Base-by-base conservation (phyloP, 2,113 vertebrate genomes). In the Eurystomus gularis region DNA sequence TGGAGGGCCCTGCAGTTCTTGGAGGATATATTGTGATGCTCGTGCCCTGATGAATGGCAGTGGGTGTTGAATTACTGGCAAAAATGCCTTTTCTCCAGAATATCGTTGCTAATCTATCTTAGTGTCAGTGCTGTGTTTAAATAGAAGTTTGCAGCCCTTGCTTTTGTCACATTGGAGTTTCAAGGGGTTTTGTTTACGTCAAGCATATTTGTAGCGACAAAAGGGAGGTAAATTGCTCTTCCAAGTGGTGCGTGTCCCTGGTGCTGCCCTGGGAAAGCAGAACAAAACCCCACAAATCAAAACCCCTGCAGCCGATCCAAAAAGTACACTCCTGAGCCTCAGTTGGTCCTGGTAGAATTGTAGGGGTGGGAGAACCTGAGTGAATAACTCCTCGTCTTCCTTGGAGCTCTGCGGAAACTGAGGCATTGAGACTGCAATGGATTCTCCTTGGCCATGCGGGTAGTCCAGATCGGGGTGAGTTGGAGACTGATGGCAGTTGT, bases 21-120 rank as follows among this genome's bases (percentile, higher is more conserved):
- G 79, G 42, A 58, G 75, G 61, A 68, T 15, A 25, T 39, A 57
- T 76, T 65, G 85, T 42, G 82, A 75, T 60, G 70, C 37, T 69
- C 17, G 1, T 87, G 61, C 61, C 60, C 72, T 3, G 1, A 0
- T 55, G 48, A 73, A 93, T 65, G 51, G n/a, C 37, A 91, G 70
- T 57, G 87, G 49, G 75, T 54, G 71, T 42, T 93, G 92, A 88
- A 93, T 91, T 91, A 40, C 84, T 54, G 64, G 62, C 40, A 80
- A 72, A 81, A 80, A 95, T 86, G 87, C 51, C 71, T 85, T 88
- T 85, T 69, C 75, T 90, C 80, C 39, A 39, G 70, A 95, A 62
- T 62, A 70, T 51, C 40, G 6, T 35, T 77, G 62, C 54, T 83
- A 66, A 73, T 88, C 76, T 96, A 46, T 80, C 35, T 57, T 39